phyloP scores from a whole-genome alignment of 2,113 vertebrate genomes.

The Lophura nycthemera region DNA sequence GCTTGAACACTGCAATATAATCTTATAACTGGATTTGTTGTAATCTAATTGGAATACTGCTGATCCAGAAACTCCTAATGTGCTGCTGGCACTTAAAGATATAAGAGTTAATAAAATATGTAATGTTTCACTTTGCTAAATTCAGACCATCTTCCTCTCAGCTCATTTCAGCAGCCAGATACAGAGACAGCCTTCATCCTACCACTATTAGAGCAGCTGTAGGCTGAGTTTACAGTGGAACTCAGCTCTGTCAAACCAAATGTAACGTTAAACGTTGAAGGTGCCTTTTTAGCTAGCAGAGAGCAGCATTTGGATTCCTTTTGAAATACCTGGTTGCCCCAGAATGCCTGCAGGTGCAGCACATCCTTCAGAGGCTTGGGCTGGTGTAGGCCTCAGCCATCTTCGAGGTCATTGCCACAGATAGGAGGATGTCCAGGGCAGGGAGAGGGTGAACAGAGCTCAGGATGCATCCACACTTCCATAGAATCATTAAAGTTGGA shows the following conservation, averaged over 20 bases:
- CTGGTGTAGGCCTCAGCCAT: background rate
- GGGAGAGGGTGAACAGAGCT: background rate
- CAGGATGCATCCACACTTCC: fast-evolving
- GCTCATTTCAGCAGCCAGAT: background rate
- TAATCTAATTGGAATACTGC: background rate
- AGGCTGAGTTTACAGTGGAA: background rate
- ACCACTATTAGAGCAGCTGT: background rate
- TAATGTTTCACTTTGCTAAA: background rate
- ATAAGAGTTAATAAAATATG: background rate
- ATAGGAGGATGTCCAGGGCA: fast-evolving
- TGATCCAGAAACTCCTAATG: background rate
- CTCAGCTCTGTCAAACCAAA: background rate
- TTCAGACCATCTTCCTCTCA: background rate
- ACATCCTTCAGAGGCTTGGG: background rate
- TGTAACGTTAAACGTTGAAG: background rate
- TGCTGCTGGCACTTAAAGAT: background rate
- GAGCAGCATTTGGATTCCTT: background rate
- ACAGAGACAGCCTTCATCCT: background rate
- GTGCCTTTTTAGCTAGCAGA: background rate
- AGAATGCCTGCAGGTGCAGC: background rate
- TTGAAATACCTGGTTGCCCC: background rate
- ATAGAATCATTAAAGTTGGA: too few species aligned
- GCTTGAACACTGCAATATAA: background rate
- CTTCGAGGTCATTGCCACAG: background rate
- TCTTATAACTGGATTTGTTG: background rate